Evolutionary conservation across 2,888 invertebrate species (phyloP).

Genomic region (Odontothrips loti): DNA sequence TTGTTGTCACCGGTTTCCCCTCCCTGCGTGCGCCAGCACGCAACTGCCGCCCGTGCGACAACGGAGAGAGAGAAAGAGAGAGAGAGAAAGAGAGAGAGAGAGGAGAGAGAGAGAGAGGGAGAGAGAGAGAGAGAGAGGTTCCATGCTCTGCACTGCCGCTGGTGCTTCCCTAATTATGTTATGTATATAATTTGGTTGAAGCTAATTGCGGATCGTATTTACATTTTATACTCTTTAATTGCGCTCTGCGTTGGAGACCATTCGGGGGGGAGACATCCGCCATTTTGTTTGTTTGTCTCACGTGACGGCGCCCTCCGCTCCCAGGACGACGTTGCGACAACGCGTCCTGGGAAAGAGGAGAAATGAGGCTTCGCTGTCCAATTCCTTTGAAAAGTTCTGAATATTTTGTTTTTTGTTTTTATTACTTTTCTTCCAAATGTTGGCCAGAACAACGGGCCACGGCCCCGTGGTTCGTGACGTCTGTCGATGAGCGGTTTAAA

Average conservation of each 20-base stretch:
- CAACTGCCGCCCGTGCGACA: too few relatives aligned
- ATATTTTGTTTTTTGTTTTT: neutral
- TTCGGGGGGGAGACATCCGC: neutral
- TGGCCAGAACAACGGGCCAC: too few relatives aligned
- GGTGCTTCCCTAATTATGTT: conserved; percentile 12
- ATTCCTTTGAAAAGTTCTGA: too few relatives aligned
- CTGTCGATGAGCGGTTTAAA: too few relatives aligned
- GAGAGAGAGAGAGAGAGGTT: too few relatives aligned
- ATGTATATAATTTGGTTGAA: conserved; percentile 14
- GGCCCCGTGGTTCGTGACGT: too few relatives aligned
- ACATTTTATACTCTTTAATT: conserved; percentile 23
- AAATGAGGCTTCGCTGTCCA: neutral
- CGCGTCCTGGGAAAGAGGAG: neutral
- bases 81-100: too few relatives aligned
- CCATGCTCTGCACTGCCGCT: too few relatives aligned
- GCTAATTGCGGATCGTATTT: conserved; percentile 25
- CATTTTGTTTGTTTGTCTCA: conserved; percentile 19
- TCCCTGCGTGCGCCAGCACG: neutral
- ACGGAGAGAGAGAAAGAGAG: too few relatives aligned
- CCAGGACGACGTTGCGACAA: neutral
- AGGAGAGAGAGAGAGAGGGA: too few relatives aligned
- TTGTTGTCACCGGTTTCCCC: neutral
- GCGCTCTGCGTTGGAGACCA: neutral
- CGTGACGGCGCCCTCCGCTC: neutral
- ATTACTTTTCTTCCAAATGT: neutral